phyloP scores from a whole-genome alignment of 2,888 invertebrate genomes.

The Liopterus haemorrhoidalis region DNA sequence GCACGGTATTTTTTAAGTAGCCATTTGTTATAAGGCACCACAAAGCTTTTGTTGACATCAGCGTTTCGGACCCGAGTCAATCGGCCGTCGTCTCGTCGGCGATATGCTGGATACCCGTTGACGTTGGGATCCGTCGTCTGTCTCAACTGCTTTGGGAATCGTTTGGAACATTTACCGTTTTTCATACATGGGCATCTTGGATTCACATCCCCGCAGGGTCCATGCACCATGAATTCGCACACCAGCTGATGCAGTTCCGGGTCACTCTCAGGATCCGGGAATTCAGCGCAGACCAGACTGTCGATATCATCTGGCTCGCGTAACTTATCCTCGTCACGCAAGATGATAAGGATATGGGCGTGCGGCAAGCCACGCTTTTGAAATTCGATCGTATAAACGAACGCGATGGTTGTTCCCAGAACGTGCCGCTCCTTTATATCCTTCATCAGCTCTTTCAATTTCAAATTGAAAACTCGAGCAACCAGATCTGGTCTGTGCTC shows the following conservation, averaged over 20 bases:
- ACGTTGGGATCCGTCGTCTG: slow-evolving; percentile 28
- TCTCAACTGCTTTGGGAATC: slow-evolving; percentile 34
- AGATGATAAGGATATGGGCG: slow-evolving; percentile 16
- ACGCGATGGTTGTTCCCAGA: slow-evolving; percentile 15
- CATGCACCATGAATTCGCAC: slow-evolving; percentile 5
- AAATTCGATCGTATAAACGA: slow-evolving; percentile 13
- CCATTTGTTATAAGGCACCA: too few relatives aligned
- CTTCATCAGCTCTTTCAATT: slow-evolving; percentile 12
- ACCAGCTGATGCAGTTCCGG: not conserved
- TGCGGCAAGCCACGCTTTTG: slow-evolving; percentile 15
- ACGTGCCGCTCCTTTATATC: slow-evolving; percentile 13
- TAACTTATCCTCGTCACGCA: slow-evolving; percentile 12
- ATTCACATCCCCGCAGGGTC: slow-evolving; percentile 26
- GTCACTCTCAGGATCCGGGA: not conserved
- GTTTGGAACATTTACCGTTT: slow-evolving; percentile 34
- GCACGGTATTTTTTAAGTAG: too few relatives aligned
- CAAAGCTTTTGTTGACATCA: too few relatives aligned
- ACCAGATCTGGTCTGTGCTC: not conserved
- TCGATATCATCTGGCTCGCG: slow-evolving; percentile 5
- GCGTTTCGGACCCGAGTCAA: too few relatives aligned
- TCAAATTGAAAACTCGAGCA: not conserved
- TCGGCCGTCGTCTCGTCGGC: slow-evolving; percentile 29
- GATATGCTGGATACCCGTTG: slow-evolving; percentile 35
- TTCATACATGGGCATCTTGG: slow-evolving; percentile 22
- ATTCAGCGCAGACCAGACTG: not conserved